Percentiles rank a stretch among this genome's conserved stretches.
These are phyloP conservation scores for Syngnathus scovelli DNA, from an alignment of 2,113 vertebrate genomes.

Conservation along the genomic window DNA sequence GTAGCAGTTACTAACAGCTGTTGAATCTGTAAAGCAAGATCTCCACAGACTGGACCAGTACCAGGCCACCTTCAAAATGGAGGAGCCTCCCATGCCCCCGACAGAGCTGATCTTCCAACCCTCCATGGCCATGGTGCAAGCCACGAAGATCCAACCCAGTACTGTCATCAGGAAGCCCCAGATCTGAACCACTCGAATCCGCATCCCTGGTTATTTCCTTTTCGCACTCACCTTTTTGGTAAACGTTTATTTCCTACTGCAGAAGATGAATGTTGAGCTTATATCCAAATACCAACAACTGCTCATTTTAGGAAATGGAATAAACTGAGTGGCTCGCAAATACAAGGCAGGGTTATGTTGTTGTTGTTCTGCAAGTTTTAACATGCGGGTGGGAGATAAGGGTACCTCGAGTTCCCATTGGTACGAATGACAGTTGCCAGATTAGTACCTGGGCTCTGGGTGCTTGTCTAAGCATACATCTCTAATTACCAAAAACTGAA, in stretches of 20 bases:
- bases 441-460: slow-evolving; percentile 20
- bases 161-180: slow-evolving; percentile 81
- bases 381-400: slow-evolving; percentile 49
- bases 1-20: slow-evolving; percentile 84
- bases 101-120: slow-evolving; percentile 88
- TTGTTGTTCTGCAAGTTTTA: slow-evolving; percentile 13
- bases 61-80: slow-evolving; percentile 83
- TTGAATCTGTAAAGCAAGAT: slow-evolving; percentile 86
- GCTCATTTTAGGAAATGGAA: not conserved
- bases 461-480: slow-evolving; percentile 44
- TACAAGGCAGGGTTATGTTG: not conserved
- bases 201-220: slow-evolving; percentile 32
- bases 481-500: slow-evolving; percentile 47
- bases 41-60: slow-evolving; percentile 94
- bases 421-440: not conserved
- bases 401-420: slow-evolving; percentile 49
- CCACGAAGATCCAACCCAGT: slow-evolving; percentile 86
- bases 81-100: slow-evolving; percentile 78
- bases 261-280: not conserved
- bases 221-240: not conserved
- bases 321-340: not conserved
- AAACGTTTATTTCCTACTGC: not conserved
- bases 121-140: slow-evolving; percentile 90
- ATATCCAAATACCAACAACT: not conserved
- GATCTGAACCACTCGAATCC: slow-evolving; percentile 75